Conservation (phyloP, 2,113 vertebrate species). For the Sturnira hondurensis region DNA sequence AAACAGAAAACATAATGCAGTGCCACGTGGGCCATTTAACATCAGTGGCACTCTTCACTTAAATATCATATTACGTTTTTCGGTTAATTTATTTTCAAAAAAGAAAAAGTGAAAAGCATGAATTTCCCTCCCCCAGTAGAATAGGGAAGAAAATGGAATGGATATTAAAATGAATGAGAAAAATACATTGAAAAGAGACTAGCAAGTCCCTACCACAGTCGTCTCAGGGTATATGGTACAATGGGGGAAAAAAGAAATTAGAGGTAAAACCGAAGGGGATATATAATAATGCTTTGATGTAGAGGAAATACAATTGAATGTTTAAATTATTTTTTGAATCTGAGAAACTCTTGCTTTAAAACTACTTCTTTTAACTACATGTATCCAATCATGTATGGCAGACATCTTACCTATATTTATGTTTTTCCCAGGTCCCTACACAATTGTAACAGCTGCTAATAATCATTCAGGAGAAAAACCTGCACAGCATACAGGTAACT, state of each 20-base stretch:
- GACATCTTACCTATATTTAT: not conserved
- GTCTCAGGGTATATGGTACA: not conserved
- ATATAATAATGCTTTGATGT: not conserved
- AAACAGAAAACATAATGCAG: slow-evolving; percentile 27
- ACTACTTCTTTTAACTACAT: not conserved
- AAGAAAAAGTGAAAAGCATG: slow-evolving; percentile 19
- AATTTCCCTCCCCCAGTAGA: not conserved
- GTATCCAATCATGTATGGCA: not conserved
- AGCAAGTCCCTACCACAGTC: not conserved
- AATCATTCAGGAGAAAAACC: not conserved
- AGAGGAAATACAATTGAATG: not conserved
- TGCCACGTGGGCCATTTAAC: not conserved
- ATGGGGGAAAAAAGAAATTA: not conserved
- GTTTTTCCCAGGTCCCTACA: not conserved
- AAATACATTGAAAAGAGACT: not conserved
- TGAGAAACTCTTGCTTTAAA: slow-evolving; percentile 11
- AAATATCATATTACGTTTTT: slow-evolving; percentile 44
- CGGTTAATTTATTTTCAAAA: slow-evolving; percentile 48
- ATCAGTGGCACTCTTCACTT: slow-evolving; percentile 31
- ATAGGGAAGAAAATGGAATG: slow-evolving; percentile 38
- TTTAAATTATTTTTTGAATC: not conserved
- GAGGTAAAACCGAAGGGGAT: slow-evolving; percentile 2
- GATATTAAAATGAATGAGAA: slow-evolving; percentile 51
- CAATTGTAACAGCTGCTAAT: not conserved
- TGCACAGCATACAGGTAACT: not conserved